Evolutionary conservation across 1,140 invertebrate genomes (phyloP), one percentile per base, ranked within the genome.

Genomic region (Chionoecetes opilio): DNA sequence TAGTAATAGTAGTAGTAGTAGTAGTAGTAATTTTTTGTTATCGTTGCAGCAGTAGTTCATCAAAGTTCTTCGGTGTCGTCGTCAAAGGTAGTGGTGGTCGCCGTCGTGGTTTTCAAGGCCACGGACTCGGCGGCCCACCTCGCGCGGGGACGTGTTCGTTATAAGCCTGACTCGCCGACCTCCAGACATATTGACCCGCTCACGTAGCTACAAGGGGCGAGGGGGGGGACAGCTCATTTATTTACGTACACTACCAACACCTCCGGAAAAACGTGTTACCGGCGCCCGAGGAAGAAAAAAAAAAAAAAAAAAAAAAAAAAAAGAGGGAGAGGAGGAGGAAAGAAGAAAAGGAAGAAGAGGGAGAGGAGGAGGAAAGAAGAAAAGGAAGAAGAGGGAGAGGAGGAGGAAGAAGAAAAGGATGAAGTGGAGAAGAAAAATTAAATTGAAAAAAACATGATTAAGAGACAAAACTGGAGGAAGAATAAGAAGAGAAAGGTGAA

Each of bases 151-250:
- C 63, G 63, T 17, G 63, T n/a, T 41, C 63, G 11, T 3, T 17
- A 6, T 75, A n/a, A 75, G 63, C 63, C 63, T n/a, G n/a, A n/a
- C n/a, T n/a, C n/a, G n/a, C n/a, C 63, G 63, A 75, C 63, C 63
- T 75, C 63, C 63, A 75, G 63, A 75, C 63, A 75, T 75, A 75
- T 75, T 75, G 63, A 75, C 63, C 63, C 63, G 63, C 63, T 75
- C 63, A 41, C 21, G n/a, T n/a, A n/a, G n/a, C n/a, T n/a, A n/a
- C n/a, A n/a, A n/a, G n/a, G n/a, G n/a, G n/a, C n/a, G n/a, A n/a
- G n/a, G n/a, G n/a, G n/a, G n/a, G n/a, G n/a, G n/a, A n/a, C n/a
- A n/a, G n/a, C n/a, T n/a, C n/a, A n/a, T n/a, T n/a, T n/a, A n/a
- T n/a, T n/a, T n/a, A n/a, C n/a, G n/a, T n/a, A n/a, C n/a, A n/a